Evolutionary conservation across 2,113 vertebrate genomes (phyloP).

Genomic region (Vireo altiloquus): DNA sequence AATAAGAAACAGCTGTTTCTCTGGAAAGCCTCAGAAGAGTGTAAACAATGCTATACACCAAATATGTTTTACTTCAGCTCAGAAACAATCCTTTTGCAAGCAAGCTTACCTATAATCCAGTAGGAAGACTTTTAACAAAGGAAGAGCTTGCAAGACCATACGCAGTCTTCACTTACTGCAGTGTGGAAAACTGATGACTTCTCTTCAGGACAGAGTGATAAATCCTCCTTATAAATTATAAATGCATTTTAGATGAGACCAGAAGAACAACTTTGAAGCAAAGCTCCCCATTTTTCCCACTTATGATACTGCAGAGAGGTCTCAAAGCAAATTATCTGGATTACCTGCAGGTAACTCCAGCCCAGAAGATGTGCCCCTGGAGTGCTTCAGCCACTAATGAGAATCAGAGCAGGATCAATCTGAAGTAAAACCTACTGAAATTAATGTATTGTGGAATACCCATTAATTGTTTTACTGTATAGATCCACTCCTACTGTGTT

Average conservation of each 20-base stretch:
- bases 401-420: not conserved
- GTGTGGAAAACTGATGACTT: not conserved
- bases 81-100: not conserved
- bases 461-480: not conserved
- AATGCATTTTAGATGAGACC: not conserved
- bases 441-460: not conserved
- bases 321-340: not conserved
- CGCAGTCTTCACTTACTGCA: not conserved
- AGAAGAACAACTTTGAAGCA: not conserved
- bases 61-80: not conserved
- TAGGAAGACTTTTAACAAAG: not conserved
- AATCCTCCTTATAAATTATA: not conserved
- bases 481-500: not conserved
- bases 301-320: not conserved
- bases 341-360: not conserved
- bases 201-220: not conserved
- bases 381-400: not conserved
- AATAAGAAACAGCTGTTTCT: not conserved
- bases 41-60: not conserved
- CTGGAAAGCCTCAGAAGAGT: not conserved
- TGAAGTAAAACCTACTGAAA: not conserved
- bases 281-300: not conserved
- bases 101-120: not conserved
- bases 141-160: not conserved
- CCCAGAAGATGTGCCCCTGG: not conserved